phyloP scores from a whole-genome alignment of 1,140 invertebrate species.

The Hermetia illucens region DNA sequence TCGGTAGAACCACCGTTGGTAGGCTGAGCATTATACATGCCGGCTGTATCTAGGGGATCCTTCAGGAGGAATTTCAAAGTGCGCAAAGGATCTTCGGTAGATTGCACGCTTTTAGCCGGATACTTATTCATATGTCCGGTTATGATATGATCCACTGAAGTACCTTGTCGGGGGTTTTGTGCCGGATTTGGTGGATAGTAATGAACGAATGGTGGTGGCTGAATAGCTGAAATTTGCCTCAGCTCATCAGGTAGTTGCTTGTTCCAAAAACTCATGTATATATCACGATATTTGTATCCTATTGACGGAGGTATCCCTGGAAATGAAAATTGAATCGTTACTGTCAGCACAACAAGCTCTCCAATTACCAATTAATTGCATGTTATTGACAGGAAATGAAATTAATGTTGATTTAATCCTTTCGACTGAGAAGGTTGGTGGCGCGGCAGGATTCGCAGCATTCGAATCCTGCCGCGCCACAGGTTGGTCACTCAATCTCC shows the following conservation, averaged over 20 bases:
- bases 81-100: constrained; percentile 22
- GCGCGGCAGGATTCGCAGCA: too few species aligned
- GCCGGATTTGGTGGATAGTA: constrained; percentile 8
- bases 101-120: constrained; percentile 9
- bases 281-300: constrained; percentile 43
- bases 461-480: too few species aligned
- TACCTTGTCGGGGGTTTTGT: neutral
- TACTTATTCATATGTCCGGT: constrained; percentile 28
- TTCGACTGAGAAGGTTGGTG: too few species aligned
- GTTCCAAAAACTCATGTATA: constrained; percentile 60
- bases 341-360: too few species aligned
- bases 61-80: constrained; percentile 21
- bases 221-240: constrained; percentile 33
- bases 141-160: constrained; percentile 16
- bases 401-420: too few species aligned
- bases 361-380: too few species aligned
- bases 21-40: constrained; percentile 29
- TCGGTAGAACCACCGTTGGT: constrained; percentile 15
- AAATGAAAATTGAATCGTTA: constrained; percentile 10
- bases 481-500: too few species aligned
- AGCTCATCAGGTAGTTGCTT: constrained; percentile 45
- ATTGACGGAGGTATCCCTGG: constrained; percentile 51
- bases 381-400: too few species aligned
- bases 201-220: constrained; percentile 13
- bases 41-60: constrained; percentile 8